Evolutionary conservation across 1,140 invertebrate species (phyloP).

Genomic region (Capitella teleta): DNA sequence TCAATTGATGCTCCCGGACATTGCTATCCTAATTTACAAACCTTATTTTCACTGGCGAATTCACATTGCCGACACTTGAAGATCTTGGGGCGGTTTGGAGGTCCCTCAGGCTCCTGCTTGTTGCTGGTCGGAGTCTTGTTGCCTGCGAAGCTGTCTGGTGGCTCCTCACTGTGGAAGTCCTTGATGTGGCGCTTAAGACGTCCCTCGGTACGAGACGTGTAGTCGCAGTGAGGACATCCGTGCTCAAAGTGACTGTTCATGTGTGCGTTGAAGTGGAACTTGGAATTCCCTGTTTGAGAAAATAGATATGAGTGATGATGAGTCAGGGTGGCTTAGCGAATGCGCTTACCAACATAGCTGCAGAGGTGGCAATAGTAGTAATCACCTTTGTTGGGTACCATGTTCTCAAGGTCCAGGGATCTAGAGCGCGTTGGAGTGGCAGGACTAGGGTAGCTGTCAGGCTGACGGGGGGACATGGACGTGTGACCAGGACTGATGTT

Average conservation of each 20-base stretch:
- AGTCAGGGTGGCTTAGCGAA: neutral
- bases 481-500: too few relatives aligned
- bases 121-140: slow-evolving; percentile 47
- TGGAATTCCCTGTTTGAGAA: slow-evolving; percentile 19
- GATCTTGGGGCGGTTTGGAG: slow-evolving; percentile 49
- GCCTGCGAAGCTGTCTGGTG: slow-evolving; percentile 66
- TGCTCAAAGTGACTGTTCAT: slow-evolving; percentile 47
- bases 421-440: too few relatives aligned
- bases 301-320: neutral
- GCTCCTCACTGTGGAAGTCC: slow-evolving; percentile 48
- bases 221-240: slow-evolving; percentile 47
- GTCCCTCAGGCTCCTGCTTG: slow-evolving; percentile 15
- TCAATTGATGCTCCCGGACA: neutral
- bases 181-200: slow-evolving; percentile 50
- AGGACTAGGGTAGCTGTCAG: too few relatives aligned
- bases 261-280: slow-evolving; percentile 44
- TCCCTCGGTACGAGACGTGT: slow-evolving; percentile 49
- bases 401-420: too few relatives aligned
- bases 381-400: neutral
- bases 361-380: slow-evolving; percentile 6
- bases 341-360: slow-evolving; percentile 6
- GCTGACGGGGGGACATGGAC: too few relatives aligned
- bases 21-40: slow-evolving; percentile 9
- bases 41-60: slow-evolving; percentile 70
- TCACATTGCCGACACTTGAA: slow-evolving; percentile 89